phyloP scores from a whole-genome alignment of 1,140 invertebrate species.

The Heliconius congener region DNA sequence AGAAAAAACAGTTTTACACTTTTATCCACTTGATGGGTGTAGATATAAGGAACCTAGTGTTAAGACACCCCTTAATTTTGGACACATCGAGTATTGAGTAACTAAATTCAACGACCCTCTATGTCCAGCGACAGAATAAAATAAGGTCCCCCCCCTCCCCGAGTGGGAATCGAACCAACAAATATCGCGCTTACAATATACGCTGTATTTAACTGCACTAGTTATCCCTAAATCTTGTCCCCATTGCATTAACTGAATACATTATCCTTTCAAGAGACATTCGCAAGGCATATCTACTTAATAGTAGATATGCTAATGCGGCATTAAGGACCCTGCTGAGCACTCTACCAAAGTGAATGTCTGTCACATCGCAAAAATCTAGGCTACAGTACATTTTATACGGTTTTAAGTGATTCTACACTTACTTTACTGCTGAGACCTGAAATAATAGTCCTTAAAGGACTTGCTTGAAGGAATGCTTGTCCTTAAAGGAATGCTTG shows the following conservation, averaged over 20 bases:
- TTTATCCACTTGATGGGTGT: too few relatives aligned
- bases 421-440: not conserved
- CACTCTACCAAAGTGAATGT: slow-evolving; percentile 9
- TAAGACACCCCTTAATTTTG: too few relatives aligned
- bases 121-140: too few relatives aligned
- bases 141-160: too few relatives aligned
- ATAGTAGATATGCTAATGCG: slow-evolving; percentile 6
- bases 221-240: not conserved
- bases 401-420: not conserved
- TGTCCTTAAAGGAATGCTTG: not conserved
- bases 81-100: too few relatives aligned
- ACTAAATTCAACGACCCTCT: too few relatives aligned
- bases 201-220: not conserved
- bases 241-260: not conserved
- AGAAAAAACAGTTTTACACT: too few relatives aligned
- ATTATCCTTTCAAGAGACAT: not conserved
- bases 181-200: too few relatives aligned
- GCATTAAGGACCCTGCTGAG: not conserved
- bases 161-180: too few relatives aligned
- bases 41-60: too few relatives aligned
- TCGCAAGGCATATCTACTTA: not conserved
- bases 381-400: not conserved
- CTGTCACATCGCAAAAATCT: slow-evolving; percentile 5
- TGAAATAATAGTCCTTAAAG: not conserved
- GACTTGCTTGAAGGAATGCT: too few relatives aligned